Percentiles rank a stretch among this genome's conserved stretches.
Conservation (phyloP, 2,888 invertebrate genomes). For the Apantesis nais region DNA sequence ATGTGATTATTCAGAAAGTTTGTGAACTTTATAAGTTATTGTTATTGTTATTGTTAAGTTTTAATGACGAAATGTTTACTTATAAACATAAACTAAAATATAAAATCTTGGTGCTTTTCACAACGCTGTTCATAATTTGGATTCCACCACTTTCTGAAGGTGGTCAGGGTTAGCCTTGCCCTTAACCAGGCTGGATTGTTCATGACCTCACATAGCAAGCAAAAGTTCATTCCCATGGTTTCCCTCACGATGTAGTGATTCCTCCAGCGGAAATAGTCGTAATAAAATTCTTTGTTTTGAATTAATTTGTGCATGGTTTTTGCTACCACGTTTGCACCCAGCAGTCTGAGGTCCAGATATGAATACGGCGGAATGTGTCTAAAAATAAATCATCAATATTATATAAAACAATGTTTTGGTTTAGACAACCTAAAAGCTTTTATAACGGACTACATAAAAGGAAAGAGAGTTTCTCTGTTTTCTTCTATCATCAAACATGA, state of each 20-base stretch:
- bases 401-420: too few species aligned
- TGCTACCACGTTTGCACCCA: conserved; percentile 56
- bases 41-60: too few species aligned
- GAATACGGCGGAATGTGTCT: conserved; percentile 65
- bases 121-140: conserved; percentile 41
- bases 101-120: background rate
- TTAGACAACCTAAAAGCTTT: background rate
- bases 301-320: conserved; percentile 58
- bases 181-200: conserved; percentile 59
- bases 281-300: conserved; percentile 53
- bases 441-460: background rate
- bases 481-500: too few species aligned
- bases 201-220: conserved; percentile 59
- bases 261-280: conserved; percentile 68
- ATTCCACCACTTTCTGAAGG: conserved; percentile 73
- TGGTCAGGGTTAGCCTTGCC: conserved; percentile 38
- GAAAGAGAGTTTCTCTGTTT: background rate
- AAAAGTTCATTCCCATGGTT: conserved; percentile 56
- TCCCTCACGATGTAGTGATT: conserved; percentile 61
- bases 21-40: too few species aligned
- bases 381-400: conserved; percentile 16
- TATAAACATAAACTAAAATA: conserved; percentile 7
- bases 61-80: too few species aligned
- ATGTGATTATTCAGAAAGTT: too few species aligned
- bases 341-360: conserved; percentile 56